Base-by-base conservation (phyloP, 1,140 invertebrate species). In the Ceratitis capitata region DNA sequence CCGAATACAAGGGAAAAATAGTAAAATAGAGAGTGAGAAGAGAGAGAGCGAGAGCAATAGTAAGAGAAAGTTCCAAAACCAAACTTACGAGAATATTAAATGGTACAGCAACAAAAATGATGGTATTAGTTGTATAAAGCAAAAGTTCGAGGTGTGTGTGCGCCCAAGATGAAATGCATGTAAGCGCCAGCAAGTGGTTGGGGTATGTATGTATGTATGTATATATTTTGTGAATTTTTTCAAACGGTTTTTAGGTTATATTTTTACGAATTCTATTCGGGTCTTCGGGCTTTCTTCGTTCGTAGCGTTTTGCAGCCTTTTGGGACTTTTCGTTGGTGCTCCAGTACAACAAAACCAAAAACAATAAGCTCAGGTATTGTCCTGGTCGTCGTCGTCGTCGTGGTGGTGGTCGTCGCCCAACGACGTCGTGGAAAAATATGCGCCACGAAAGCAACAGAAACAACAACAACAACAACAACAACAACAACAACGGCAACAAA, bases 221-320 rank as follows among this genome's bases (percentile, higher is more conserved):
- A 82, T 82, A 86, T 53, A 64, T 26, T 4, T 83, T 35, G 29
- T 23, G 74, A 87, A 89, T 90, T 90, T 90, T 90, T 90, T 90
- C 89, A 87, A 89, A 88, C 87, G 88, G 90, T 91, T 91, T 91
- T 91, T 91, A 91, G 90, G 90, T 91, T 91, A 91, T 88, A 91
- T 90, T 89, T 89, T 90, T 91, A 91, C 89, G 87, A 89, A 87
- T 89, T 87, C 86, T 87, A 87, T 88, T 86, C 78, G 45, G 82
- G n/a, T n/a, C 23, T 83, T 23, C 47, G 6, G n/a, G 87, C 83
- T n/a, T 88, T 84, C 86, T 87, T 83, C 58, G 47, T 86, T 85
- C 82, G 45, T 51, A 14, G 45, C 14, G 82, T 53, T 45, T 32
- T 1, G n/a, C 69, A 7, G 45, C 47, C 45, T 53, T 53, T 49